Evolutionary conservation across 2,113 vertebrate genomes (phyloP), one percentile per base, ranked within the genome.

Genomic region (Dinomys branickii): DNA sequence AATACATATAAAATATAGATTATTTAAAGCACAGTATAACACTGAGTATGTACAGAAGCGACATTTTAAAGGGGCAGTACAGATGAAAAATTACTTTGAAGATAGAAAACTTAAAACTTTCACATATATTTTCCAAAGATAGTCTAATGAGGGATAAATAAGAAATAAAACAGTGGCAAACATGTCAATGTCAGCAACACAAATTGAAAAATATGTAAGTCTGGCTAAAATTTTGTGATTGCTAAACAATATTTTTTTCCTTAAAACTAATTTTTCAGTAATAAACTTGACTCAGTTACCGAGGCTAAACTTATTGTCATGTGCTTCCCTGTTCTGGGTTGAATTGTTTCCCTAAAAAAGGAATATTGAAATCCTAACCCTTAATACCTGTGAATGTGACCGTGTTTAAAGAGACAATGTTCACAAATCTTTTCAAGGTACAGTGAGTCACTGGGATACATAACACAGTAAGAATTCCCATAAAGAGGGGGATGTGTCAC

Each of bases 51-150:
- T 67, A 83, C 7, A 91, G 30, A 88, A 63, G 7, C 91, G 1
- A 82, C 1, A 41, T 78, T 90, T 94, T 73, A 56, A 75, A 75
- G 10, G 12, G 7, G 54, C 80, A 0, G 1, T 61, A 90, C 6
- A 94, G 41, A 86, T 93, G 13, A 28, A 88, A 95, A 78, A 78
- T 71, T 1, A 17, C 5, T 67, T 96, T 88, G n/a, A 38, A 63
- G 95, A 75, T 24, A 71, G 38, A 88, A 95, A 93, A 38, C 3
- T 24, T 89, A 19, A 44, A n/a, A 0, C 6, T 22, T 6, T 14
- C 10, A 90, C 80, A 75, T 80, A 26, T 26, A 58, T 91, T 97
- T 93, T 85, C 61, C 65, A 94, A 67, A 73, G 28, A 50, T 80
- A 83, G 5, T 83, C 22, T 85, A 86, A 73, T 65, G 91, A 86